Percentiles rank a stretch among this genome's conserved stretches.
phyloP scores from a whole-genome alignment of 2,888 invertebrate genomes.

The Cylloceria caligata region DNA sequence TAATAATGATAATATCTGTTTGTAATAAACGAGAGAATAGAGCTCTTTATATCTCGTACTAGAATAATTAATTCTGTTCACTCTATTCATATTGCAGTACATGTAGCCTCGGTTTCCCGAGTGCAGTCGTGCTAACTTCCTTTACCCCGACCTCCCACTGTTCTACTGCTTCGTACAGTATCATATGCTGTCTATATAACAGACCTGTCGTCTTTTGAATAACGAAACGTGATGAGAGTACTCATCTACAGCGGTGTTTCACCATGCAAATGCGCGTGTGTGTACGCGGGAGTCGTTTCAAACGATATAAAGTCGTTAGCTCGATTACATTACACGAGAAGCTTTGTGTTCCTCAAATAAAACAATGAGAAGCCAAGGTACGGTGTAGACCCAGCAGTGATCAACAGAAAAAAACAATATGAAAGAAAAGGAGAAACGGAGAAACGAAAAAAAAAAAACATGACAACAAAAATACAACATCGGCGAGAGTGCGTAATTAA shows the following conservation, averaged over 20 bases:
- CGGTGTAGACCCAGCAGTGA: conserved; percentile 33
- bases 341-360: conserved; percentile 66
- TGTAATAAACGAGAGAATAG: neutral
- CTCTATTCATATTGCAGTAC: conserved; percentile 8
- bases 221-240: conserved; percentile 68
- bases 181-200: conserved; percentile 21
- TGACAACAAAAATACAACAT: conserved; percentile 50
- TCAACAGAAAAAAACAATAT: conserved; percentile 65
- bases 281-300: conserved; percentile 6
- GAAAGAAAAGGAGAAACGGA: conserved; percentile 57
- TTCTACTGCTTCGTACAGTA: conserved; percentile 16
- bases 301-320: conserved; percentile 65
- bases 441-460: conserved; percentile 64
- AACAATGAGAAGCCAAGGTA: conserved; percentile 62
- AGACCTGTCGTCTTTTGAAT: conserved; percentile 41
- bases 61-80: conserved; percentile 16
- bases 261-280: no score
- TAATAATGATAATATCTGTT: conserved; percentile 17
- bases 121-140: conserved; percentile 14
- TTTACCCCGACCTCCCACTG: neutral
- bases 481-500: conserved; percentile 74
- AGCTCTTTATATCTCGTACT: neutral
- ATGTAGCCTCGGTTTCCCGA: conserved; percentile 38
- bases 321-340: conserved; percentile 49
- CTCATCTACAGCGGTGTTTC: conserved; percentile 56